Conservation (phyloP, 2,797 vertebrate species). For the Avahi laniger region DNA sequence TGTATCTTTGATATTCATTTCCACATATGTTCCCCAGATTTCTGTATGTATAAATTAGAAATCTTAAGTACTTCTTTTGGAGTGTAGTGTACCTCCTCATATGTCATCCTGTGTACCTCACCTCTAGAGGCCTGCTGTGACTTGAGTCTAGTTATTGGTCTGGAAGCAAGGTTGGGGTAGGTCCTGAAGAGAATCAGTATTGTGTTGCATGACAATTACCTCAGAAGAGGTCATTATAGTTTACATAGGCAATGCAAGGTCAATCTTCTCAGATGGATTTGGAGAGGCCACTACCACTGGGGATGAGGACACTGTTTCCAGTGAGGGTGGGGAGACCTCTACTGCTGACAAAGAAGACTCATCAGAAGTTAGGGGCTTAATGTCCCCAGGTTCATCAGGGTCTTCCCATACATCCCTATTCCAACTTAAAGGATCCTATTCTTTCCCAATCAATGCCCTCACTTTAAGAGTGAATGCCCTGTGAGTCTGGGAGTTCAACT, state of each 20-base stretch:
- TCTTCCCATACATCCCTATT: neutral
- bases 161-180: neutral
- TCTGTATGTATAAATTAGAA: neutral
- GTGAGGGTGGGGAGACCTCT: neutral
- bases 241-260: neutral
- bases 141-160: neutral
- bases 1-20: neutral
- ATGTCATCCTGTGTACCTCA: neutral
- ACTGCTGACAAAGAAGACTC: neutral
- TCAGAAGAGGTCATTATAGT: neutral
- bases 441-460: neutral
- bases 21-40: neutral
- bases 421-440: neutral
- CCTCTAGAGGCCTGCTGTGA: neutral
- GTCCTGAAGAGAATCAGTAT: neutral
- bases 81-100: neutral
- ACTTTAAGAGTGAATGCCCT: neutral
- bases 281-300: neutral
- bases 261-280: neutral
- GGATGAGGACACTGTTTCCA: neutral
- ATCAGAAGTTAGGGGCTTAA: neutral
- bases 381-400: neutral
- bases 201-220: neutral
- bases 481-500: neutral
- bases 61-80: neutral